Conservation (phyloP, 2,888 invertebrate genomes). For the Eristalis arbustorum region DNA sequence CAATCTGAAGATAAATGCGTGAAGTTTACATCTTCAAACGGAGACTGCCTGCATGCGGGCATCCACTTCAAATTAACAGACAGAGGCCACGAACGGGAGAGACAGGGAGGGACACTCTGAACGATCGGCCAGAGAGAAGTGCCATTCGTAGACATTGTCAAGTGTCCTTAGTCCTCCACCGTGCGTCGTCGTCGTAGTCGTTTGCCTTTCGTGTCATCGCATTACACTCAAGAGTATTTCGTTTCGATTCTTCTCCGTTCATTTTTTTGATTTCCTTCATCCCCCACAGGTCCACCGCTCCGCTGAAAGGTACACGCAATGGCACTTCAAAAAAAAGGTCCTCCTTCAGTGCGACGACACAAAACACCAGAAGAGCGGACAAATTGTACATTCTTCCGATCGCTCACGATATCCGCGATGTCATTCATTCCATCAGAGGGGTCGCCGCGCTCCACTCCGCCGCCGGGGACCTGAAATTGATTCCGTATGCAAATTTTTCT, state of each 20-base stretch:
- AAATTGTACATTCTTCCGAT: constrained; percentile 62
- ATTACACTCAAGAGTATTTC: constrained; percentile 57
- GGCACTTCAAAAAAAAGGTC: constrained; percentile 44
- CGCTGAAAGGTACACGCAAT: constrained; percentile 56
- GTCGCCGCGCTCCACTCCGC: constrained; percentile 6
- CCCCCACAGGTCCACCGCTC: background rate
- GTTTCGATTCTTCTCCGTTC: background rate
- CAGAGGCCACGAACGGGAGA: background rate
- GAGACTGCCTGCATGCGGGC: constrained; percentile 36
- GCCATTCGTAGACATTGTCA: constrained; percentile 65
- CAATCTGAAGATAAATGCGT: constrained; percentile 62
- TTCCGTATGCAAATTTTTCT: constrained; percentile 70
- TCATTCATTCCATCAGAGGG: constrained; percentile 38
- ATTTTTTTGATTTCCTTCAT: constrained; percentile 1
- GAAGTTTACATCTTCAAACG: constrained; percentile 56
- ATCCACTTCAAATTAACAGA: constrained; percentile 65
- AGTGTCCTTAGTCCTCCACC: constrained; percentile 58
- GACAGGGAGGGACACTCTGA: no score
- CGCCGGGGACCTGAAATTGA: constrained; percentile 61
- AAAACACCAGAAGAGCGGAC: constrained; percentile 39
- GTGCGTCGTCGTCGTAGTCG: background rate
- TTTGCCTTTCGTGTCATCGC: constrained; percentile 70
- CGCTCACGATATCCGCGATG: constrained; percentile 48
- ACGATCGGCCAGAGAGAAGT: constrained; percentile 44
- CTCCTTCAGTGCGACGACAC: background rate